A percentile compares a stretch with the other conserved stretches of the same genome.
These are phyloP conservation scores for Amazona ochrocephala DNA, from an alignment of 2,797 vertebrate species.

Conservation along the genomic window DNA sequence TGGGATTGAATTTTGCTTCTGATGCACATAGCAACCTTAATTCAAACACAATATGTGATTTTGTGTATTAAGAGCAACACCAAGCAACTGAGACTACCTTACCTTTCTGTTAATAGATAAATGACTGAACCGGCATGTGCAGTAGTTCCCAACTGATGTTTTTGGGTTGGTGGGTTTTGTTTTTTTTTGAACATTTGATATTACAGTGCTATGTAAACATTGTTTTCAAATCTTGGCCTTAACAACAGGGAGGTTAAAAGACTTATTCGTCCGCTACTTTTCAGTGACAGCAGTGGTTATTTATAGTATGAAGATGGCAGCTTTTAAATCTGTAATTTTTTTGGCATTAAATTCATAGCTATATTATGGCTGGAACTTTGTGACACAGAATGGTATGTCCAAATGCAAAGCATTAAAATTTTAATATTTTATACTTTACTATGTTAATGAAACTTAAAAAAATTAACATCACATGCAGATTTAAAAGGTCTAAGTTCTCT, in stretches of 20 bases:
- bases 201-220: neutral
- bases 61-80: neutral
- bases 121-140: neutral
- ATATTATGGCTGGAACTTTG: neutral
- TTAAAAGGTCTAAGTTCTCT: neutral
- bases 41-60: neutral
- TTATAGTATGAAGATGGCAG: neutral
- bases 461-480: neutral
- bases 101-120: neutral
- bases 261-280: neutral
- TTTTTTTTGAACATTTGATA: neutral
- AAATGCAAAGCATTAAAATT: neutral
- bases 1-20: neutral
- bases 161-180: too few species aligned
- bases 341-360: neutral
- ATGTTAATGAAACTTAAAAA: neutral
- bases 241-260: neutral
- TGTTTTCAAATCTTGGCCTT: neutral
- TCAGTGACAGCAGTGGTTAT: neutral
- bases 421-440: neutral
- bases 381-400: neutral
- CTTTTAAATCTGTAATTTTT: neutral
- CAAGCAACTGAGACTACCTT: neutral
- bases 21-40: neutral
- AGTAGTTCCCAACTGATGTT: neutral